These are phyloP conservation scores for Melopsittacus undulatus DNA, from an alignment of 2,797 vertebrate species.

Conservation along the genomic window DNA sequence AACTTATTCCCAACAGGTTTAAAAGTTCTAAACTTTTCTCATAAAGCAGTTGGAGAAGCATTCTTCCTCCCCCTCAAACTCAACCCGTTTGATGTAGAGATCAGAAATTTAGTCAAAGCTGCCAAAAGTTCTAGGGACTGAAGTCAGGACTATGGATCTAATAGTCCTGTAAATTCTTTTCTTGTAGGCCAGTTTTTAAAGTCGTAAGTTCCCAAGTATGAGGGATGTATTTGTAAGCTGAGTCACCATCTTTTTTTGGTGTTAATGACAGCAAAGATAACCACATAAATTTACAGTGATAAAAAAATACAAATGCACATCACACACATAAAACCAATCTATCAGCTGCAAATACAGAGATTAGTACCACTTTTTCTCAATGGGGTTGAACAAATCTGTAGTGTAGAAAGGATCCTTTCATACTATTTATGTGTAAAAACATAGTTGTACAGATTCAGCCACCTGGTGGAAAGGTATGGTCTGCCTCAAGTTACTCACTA, in stretches of 20 bases:
- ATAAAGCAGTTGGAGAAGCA: not conserved
- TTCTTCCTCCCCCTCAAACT: not conserved
- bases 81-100: not conserved
- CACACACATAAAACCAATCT: not conserved
- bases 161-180: not conserved
- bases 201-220: not conserved
- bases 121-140: rapidly evolving
- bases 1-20: not conserved
- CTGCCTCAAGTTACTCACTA: not conserved
- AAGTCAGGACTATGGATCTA: not conserved
- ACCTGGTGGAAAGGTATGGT: not conserved
- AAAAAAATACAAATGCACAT: not conserved
- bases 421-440: not conserved
- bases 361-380: not conserved
- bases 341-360: not conserved
- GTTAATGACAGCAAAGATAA: not conserved
- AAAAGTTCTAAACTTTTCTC: not conserved
- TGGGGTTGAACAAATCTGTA: not conserved
- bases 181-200: not conserved
- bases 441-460: not conserved
- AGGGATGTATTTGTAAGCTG: not conserved
- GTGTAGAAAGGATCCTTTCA: not conserved
- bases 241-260: not conserved
- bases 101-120: not conserved
- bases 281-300: not conserved